Base-by-base conservation (phyloP, 2,888 invertebrate species). In the Noctua fimbriata region DNA sequence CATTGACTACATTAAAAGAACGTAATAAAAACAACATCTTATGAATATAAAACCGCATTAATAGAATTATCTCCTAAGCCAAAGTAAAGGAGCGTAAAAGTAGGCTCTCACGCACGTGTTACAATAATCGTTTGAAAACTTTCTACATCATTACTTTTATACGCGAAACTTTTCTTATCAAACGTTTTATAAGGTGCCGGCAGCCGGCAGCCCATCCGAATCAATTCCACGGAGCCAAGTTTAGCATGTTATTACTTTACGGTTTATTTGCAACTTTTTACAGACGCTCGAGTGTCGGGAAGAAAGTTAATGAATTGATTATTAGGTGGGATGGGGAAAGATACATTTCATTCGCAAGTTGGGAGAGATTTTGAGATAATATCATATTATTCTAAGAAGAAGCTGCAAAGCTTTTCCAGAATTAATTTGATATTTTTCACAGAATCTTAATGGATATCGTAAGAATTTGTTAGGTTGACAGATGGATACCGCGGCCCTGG, bases 131-230 rank as follows among this genome's bases (percentile, higher is more conserved):
- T 82, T 65, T 60, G 24, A 71, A 75, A 88, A 85, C 75, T 88
- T 88, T 82, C 80, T 73, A 87, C 85, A 88, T 87, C 78, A 84
- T 83, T 81, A 82, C 78, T 88, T 88, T 88, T 77, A 81, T 79
- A 73, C 72, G 44, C 21, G 41, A 88, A 88, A 88, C n/a, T 88
- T 88, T 81, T 75, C 82, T 81, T 83, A 88, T 83, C 73, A 83
- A 88, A 85, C 79, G 80, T 78, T 83, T 80, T 70, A 80, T 72
- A 78, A 75, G 76, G 69, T 73, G 83, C 10, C 32, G 60, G 67
- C 55, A 69, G 83, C 10, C 32, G 60, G 67, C 55, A 69, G 76
- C 47, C 78, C 69, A 87, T 87, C 83, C 67, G 65, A 88, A 87
- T 82, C 88, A 81, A 88, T 87, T 85, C 52, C 52, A 41, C 24